Evolutionary conservation across 1,140 invertebrate species (phyloP), one percentile per base, ranked within the genome.

Genomic region (Gryon sp.): DNA sequence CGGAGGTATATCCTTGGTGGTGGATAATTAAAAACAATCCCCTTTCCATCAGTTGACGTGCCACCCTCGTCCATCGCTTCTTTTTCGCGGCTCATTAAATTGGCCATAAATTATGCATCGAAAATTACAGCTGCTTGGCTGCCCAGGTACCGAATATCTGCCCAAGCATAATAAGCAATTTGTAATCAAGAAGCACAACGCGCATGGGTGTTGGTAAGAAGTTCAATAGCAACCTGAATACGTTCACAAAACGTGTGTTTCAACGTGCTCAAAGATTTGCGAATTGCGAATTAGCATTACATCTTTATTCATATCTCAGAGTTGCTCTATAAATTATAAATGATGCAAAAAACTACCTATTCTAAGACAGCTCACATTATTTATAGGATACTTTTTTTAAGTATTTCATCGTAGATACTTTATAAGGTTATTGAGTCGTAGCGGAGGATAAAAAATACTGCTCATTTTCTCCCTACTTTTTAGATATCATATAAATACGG

Each of bases 11-110:
- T 60, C n/a, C 60, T 68, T 69, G 63, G 62, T 80, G 63, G 68
- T 69, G 80, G 83, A 87, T 88, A 88, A 88, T 88, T 88, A 88
- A 88, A 88, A 88, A 88, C 87, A 88, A 87, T 88, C n/a, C 86
- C 83, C 79, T 80, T 86, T 84, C 82, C 74, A 78, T 79, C 79
- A 80, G 79, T 74, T 69, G 70, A 36, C 63, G 45, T 43, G 48
- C 38, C 72, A 65, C 68, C 59, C 66, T 52, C 59, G 36, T 60
- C 52, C 59, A 72, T 84, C 82, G 80, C 82, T 84, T 81, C 82
- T 84, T 87, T 86, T 87, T 87, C 83, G 84, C 85, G 84, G 85
- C 86, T 88, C 85, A 88, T 88, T 88, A 88, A 87, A 88, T 88
- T 82, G 84, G 83, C 86, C 83, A 88, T 88, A 88, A 88, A 88